Evolutionary conservation across 2,113 vertebrate genomes (phyloP).

Genomic region (Caranx ignobilis): DNA sequence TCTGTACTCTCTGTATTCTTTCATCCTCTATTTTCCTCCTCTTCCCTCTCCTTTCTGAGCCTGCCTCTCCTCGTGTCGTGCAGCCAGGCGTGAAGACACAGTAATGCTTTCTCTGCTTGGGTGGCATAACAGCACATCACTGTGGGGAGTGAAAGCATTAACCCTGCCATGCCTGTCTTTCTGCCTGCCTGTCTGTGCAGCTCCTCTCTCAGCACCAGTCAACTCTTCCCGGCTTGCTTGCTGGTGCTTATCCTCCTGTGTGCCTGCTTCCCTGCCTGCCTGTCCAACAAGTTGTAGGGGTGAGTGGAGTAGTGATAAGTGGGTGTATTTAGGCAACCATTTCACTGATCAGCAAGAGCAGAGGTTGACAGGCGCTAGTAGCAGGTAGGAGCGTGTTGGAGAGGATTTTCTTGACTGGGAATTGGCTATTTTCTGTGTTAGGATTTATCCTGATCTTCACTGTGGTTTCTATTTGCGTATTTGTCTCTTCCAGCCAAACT

Average conservation of each 20-base stretch:
- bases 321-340: conserved; percentile 63
- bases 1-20: conserved; percentile 53
- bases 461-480: conserved; percentile 48
- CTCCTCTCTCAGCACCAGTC: conserved; percentile 70
- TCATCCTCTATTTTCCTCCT: conserved; percentile 49
- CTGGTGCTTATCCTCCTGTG: conserved; percentile 63
- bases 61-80: conserved; percentile 71
- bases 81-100: conserved; percentile 82
- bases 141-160: conserved; percentile 80
- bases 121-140: conserved; percentile 83
- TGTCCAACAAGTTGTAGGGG: conserved; percentile 78
- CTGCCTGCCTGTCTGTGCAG: conserved; percentile 62
- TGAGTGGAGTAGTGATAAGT: conserved; percentile 65
- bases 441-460: conserved; percentile 32
- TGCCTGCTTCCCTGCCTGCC: conserved; percentile 40
- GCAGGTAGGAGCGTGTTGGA: conserved; percentile 56
- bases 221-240: conserved; percentile 57
- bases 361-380: conserved; percentile 52
- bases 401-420: conserved; percentile 47
- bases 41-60: conserved; percentile 42
- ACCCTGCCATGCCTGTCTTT: conserved; percentile 73
- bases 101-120: conserved; percentile 84
- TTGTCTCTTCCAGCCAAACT: conserved; percentile 85
- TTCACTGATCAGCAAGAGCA: conserved; percentile 56
- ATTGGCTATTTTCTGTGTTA: conserved; percentile 16